Evolutionary conservation across 2,797 vertebrate species (phyloP).

Genomic region (Clamator glandarius): DNA sequence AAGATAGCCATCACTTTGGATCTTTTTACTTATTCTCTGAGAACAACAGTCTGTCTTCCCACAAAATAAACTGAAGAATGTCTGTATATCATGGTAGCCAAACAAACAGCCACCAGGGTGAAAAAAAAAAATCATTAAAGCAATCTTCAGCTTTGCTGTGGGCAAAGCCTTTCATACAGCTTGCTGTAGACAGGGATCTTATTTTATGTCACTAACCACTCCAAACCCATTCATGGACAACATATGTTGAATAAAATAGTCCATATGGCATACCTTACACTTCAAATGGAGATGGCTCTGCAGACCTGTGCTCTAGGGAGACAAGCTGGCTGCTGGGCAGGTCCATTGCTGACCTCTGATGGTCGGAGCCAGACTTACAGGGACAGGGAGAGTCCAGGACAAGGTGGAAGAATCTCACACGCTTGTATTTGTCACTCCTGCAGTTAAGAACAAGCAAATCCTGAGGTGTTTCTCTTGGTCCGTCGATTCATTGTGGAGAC

Average conservation of each 20-base stretch:
- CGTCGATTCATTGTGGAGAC: neutral
- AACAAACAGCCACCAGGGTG: neutral
- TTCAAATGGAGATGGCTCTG: neutral
- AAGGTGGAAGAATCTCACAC: neutral
- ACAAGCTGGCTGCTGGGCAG: slow-evolving; percentile 1
- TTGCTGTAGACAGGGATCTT: neutral
- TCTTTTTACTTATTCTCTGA: neutral
- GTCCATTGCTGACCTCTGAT: slow-evolving; percentile 64
- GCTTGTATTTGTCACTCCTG: neutral
- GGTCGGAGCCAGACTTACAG: slow-evolving; percentile 26
- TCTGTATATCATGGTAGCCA: neutral
- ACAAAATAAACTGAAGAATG: neutral
- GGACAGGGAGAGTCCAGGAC: neutral
- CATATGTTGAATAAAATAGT: neutral
- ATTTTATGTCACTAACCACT: neutral
- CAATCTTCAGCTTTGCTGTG: neutral
- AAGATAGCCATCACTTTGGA: neutral
- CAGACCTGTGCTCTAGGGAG: neutral
- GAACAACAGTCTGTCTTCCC: neutral
- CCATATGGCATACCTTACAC: neutral
- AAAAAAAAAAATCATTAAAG: neutral
- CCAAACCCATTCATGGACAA: neutral
- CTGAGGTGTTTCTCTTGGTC: neutral
- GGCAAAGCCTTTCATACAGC: neutral
- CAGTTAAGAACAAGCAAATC: neutral